Base-by-base conservation (phyloP, 23 tunicate species). In the Aplidium turbinatum region DNA sequence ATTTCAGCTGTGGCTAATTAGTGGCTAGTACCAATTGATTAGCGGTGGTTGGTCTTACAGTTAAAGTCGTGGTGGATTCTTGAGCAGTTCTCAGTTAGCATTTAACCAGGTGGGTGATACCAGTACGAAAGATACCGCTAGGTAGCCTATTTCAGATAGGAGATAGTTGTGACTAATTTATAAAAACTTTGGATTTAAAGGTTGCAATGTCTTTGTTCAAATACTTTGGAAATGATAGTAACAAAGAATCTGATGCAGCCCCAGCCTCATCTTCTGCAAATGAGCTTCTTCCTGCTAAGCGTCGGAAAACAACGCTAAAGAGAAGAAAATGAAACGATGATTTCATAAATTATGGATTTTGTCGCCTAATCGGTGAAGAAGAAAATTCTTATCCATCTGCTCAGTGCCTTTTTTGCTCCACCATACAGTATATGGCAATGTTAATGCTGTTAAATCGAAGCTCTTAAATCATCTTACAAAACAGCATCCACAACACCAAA, bases 351-450 rank as follows among this genome's bases (percentile, higher is more conserved):
- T 54, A 27, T 53, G 78, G 78, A 51, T 73, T 73, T 73, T 25
- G 48, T 54, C 78, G n/a, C 2, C 64, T 28, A 51, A 3, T 31
- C 39, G 33, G 38, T 60, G 70, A 60, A 58, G 70, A 76, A 38
- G 22, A 29, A 29, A 76, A 62, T 25, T 29, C 33, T 3, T 68
- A 67, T 13, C 63, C 76, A 22, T 67, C 76, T 5, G 84, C 76
- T 33, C 65, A 38, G 21, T 79, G 76, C 30, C 32, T 68, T 51
- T 68, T 79, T 55, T 79, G 73, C 47, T 26, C 2, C 54, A 40
- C 35, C 63, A 79, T 35, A n/a, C n/a, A n/a, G n/a, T n/a, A 25
- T 67, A 79, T 38, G 30, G 35, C 76, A 79, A 79, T 68, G 9
- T 21, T 19, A 57, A 38, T 40, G 25, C 51, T 36, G 52, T 9